Evolutionary conservation across 2,113 vertebrate genomes (phyloP).

Genomic region (Microtus pennsylvanicus): DNA sequence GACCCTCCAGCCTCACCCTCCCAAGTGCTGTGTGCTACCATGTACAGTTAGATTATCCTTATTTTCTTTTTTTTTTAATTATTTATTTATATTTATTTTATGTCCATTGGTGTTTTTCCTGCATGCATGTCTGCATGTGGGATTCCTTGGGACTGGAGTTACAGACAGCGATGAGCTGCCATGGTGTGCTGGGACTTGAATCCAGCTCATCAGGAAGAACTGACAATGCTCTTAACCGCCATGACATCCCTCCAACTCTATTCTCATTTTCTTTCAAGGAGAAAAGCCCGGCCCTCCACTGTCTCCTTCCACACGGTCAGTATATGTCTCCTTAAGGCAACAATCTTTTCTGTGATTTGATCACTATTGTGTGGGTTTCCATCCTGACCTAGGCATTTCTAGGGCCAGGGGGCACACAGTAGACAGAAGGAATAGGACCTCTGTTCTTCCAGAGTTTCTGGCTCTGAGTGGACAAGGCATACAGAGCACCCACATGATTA

Average conservation of each 20-base stretch:
- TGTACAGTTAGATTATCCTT: neutral
- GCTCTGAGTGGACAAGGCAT: neutral
- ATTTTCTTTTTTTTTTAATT: neutral
- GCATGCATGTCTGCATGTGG: neutral
- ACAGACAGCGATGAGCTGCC: neutral
- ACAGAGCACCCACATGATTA: neutral
- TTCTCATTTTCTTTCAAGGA: too few relatives aligned
- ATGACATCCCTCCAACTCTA: too few relatives aligned
- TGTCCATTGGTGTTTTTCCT: neutral
- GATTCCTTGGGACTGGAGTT: neutral
- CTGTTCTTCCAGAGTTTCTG: neutral
- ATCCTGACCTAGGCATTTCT: neutral
- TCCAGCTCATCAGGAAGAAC: neutral
- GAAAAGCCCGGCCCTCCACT: neutral
- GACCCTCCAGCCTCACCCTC: neutral
- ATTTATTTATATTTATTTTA: neutral
- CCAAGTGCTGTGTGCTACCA: neutral
- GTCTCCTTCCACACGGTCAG: neutral
- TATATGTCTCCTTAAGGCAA: neutral
- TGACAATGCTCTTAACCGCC: too few relatives aligned
- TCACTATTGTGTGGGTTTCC: neutral
- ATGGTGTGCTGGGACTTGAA: neutral
- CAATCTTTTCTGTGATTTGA: neutral
- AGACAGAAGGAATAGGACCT: neutral
- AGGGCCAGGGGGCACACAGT: neutral